Base-by-base conservation (phyloP, 2,113 vertebrate species). In the Pangasianodon gigas region DNA sequence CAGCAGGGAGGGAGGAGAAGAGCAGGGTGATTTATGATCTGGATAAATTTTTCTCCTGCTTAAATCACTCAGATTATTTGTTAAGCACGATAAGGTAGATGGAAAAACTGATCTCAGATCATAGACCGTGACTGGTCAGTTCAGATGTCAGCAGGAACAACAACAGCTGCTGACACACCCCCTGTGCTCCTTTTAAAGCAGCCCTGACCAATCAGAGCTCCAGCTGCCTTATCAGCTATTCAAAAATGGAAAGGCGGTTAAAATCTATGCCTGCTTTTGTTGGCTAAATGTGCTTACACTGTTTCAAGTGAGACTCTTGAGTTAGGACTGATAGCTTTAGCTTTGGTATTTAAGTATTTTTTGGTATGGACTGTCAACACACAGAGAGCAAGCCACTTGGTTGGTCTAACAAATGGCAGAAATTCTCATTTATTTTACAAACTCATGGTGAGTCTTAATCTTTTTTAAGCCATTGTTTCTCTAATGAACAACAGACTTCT, bases 371-470 rank as follows among this genome's bases (percentile, higher is more conserved):
- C 79, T 44, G 11, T 6, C 58, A 89, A 89, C 41, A 0, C 0
- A 62, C 88, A 88, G 93, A 21, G 92, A 90, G 93, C 0, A 93
- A 93, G 88, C 94, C 93, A 4, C 92, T 95, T 2, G 92, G 92
- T 89, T 94, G 90, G 91, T 92, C 80, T 60, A 92, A 93, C 16
- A 89, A 87, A 46, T 86, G 84, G 13, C 90, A 88, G 58, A 93
- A 94, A 81, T 62, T 94, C 16, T 89, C 96, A 13, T 96, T 96
- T 90, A 94, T 92, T 90, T 95, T 97, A 93, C 62, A 90, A 89
- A 96, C 95, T 0, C 95, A 95, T 41, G 97, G 97, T 97, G 94
- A 95, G 93, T 94, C 82, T 75, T 75, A 24, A 32, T 60, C 13
- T 29, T 52, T 67, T 56, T 51, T 44, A 56, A 65, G 14, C 19